phyloP scores from a whole-genome alignment of 2,888 invertebrate species.

The Dascillus cervinus region DNA sequence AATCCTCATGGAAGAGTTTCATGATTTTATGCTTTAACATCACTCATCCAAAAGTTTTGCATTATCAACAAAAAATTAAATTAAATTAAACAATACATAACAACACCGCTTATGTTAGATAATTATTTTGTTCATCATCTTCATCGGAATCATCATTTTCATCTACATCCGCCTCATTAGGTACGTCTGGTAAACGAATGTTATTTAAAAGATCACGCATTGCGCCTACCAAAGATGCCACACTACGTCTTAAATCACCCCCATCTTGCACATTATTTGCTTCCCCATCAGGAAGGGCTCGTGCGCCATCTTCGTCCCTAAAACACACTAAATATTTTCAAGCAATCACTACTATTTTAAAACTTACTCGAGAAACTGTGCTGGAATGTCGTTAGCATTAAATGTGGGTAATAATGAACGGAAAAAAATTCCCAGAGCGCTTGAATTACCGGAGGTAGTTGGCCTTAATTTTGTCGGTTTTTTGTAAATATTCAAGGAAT shows the following conservation, averaged over 20 bases:
- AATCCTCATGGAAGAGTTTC: not conserved
- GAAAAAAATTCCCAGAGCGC: conserved; percentile 54
- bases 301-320: conserved; percentile 24
- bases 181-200: conserved; percentile 52
- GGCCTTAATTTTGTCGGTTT: conserved; percentile 39
- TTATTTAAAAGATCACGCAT: conserved; percentile 65
- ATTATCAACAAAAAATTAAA: too few species aligned
- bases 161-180: conserved; percentile 46
- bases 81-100: too few species aligned
- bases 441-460: conserved; percentile 26
- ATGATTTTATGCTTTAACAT: too few species aligned
- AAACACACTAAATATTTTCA: conserved; percentile 7
- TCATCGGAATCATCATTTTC: conserved; percentile 46
- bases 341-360: not conserved
- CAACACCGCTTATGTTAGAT: conserved; percentile 37
- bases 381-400: conserved; percentile 37
- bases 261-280: conserved; percentile 34
- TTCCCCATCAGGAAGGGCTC: conserved; percentile 28
- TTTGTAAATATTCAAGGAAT: conserved; percentile 65
- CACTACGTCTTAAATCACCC: conserved; percentile 53
- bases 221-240: conserved; percentile 60
- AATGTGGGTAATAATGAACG: conserved; percentile 66
- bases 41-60: too few species aligned
- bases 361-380: conserved; percentile 9
- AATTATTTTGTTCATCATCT: conserved; percentile 45